A percentile compares a stretch with the other conserved stretches of the same genome.
Evolutionary conservation across 2,888 invertebrate species (phyloP).

Genomic region (Chaitophorus viminalis): DNA sequence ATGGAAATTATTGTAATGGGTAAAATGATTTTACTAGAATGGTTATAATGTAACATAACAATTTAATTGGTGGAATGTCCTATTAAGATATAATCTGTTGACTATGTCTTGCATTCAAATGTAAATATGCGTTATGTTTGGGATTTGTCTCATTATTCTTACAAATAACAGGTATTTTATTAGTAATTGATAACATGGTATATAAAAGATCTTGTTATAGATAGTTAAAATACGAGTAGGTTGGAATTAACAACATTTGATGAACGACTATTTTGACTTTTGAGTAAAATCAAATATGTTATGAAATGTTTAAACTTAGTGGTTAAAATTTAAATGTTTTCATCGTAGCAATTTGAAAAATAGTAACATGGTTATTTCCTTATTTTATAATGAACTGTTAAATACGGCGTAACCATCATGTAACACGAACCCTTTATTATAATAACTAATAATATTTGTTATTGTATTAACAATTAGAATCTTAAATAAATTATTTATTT

Average conservation of each 20-base stretch:
- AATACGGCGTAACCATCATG: too few relatives aligned
- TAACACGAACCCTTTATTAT: too few relatives aligned
- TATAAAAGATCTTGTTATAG: constrained; percentile 25
- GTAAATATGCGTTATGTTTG: not conserved
- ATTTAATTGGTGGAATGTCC: constrained; percentile 1
- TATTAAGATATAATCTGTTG: constrained; percentile 29
- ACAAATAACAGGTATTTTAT: constrained; percentile 3
- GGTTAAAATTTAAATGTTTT: too few relatives aligned
- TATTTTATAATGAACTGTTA: too few relatives aligned
- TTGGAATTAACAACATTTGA: constrained; percentile 8
- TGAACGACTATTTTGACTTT: not conserved
- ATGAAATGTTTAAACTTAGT: too few relatives aligned
- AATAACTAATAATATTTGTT: too few relatives aligned
- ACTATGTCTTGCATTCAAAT: not conserved
- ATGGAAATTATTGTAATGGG: constrained; percentile 10
- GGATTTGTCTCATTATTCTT: constrained; percentile 11
- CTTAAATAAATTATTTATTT: too few relatives aligned
- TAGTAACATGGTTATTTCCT: too few relatives aligned
- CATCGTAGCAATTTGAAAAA: too few relatives aligned
- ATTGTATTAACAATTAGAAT: too few relatives aligned
- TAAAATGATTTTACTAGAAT: not conserved
- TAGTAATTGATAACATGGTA: constrained; percentile 5
- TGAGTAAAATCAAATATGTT: too few relatives aligned
- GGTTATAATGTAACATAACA: not conserved
- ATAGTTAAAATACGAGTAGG: not conserved